phyloP scores from a whole-genome alignment of 2,797 vertebrate species.

The Labroides dimidiatus region DNA sequence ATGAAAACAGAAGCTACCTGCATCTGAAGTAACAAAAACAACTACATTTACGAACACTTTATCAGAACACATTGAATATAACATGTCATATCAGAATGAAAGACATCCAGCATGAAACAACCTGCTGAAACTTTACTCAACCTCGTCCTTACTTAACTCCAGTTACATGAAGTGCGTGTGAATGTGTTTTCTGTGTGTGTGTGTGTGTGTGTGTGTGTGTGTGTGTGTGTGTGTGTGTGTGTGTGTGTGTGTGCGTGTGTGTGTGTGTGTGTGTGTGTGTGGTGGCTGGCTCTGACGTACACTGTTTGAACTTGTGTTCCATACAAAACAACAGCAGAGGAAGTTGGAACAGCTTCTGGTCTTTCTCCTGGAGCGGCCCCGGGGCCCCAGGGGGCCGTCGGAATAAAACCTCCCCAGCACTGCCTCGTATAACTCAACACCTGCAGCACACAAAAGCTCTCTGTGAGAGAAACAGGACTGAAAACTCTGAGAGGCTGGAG shows the following conservation, averaged over 20 bases:
- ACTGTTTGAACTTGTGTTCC: conserved; percentile 65
- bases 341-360: conserved; percentile 77
- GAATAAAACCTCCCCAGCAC: conserved; percentile 64
- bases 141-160: no score
- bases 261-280: conserved; percentile 27
- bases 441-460: conserved; percentile 74
- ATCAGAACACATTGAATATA: no score
- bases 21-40: no score
- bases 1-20: no score
- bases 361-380: conserved; percentile 72
- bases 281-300: conserved; percentile 37
- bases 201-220: not conserved
- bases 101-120: no score
- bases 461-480: conserved; percentile 59
- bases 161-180: no score
- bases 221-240: not conserved
- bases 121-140: no score
- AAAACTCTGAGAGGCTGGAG: conserved; percentile 47
- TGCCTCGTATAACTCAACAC: conserved; percentile 70
- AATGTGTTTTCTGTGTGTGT: not conserved
- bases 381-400: conserved; percentile 57
- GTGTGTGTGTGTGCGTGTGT: conserved; percentile 3
- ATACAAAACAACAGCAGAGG: conserved; percentile 73
- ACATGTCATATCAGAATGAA: no score
- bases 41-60: no score